These are phyloP conservation scores for Machimus rusticus DNA, from an alignment of 2,888 invertebrate genomes.

Conservation along the genomic window DNA sequence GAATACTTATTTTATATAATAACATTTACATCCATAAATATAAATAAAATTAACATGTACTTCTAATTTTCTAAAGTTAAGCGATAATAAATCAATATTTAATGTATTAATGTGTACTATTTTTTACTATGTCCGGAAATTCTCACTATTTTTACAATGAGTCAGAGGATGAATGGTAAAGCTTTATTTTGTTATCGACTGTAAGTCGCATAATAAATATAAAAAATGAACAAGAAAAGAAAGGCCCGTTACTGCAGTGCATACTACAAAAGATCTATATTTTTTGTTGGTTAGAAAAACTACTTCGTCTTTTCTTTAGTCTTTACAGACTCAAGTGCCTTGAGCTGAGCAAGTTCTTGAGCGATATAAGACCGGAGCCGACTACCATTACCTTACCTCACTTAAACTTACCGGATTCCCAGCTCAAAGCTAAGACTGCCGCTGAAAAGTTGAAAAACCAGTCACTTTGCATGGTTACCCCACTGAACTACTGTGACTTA, in stretches of 20 bases:
- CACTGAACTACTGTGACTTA: slow-evolving; percentile 26
- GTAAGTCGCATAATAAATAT: not conserved
- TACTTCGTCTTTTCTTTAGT: not conserved
- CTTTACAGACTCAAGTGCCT: not conserved
- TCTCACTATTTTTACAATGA: not conserved
- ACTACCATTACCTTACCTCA: slow-evolving; percentile 34
- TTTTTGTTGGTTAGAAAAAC: slow-evolving; percentile 8
- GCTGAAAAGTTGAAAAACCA: slow-evolving; percentile 6
- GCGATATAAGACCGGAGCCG: not conserved
- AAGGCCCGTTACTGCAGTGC: slow-evolving; percentile 31
- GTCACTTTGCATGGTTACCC: not conserved
- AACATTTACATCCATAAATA: no score
- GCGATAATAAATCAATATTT: not conserved
- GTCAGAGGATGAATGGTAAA: not conserved
- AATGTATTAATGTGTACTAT: not conserved
- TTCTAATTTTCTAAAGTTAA: not conserved
- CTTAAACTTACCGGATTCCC: not conserved
- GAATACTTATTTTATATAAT: no score
- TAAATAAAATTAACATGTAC: not conserved
- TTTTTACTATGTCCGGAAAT: not conserved
- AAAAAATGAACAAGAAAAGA: slow-evolving; percentile 28
- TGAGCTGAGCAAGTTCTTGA: slow-evolving; percentile 1
- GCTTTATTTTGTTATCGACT: slow-evolving; percentile 1
- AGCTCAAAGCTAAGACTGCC: not conserved
- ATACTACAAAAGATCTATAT: not conserved